These are phyloP conservation scores for Odontomachus brunneus DNA, from an alignment of 1,140 invertebrate species.

Conservation along the genomic window DNA sequence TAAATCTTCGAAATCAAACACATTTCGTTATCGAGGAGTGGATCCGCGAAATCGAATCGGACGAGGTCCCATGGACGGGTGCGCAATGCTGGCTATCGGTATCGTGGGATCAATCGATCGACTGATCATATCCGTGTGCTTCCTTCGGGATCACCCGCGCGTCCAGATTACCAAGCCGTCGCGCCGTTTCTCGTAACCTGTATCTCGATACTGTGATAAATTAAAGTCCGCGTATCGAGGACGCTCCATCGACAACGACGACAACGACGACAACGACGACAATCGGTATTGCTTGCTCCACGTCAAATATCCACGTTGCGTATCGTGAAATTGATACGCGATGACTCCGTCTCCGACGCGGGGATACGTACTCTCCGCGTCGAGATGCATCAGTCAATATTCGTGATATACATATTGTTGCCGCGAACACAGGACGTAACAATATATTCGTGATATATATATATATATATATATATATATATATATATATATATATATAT, in stretches of 20 bases:
- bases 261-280: slow-evolving; percentile 9
- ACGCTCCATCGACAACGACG: slow-evolving; percentile 17
- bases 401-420: neutral
- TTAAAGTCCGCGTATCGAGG: slow-evolving; percentile 7
- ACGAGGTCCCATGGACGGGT: neutral
- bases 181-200: slow-evolving; percentile 31
- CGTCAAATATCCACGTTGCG: slow-evolving; percentile 16
- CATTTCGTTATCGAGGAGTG: slow-evolving; percentile 50
- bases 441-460: too few species aligned
- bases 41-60: slow-evolving; percentile 22
- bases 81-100: neutral
- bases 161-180: slow-evolving; percentile 14
- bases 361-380: neutral
- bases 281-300: slow-evolving; percentile 12
- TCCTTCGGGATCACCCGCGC: neutral
- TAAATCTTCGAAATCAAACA: slow-evolving; percentile 58
- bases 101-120: neutral
- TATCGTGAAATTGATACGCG: slow-evolving; percentile 22
- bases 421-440: too few species aligned
- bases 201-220: slow-evolving; percentile 31
- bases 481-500: neutral
- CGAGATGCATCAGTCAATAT: slow-evolving; percentile 29
- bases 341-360: neutral
- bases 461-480: neutral
- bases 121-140: slow-evolving; percentile 41